Evolutionary conservation across 2,888 invertebrate genomes (phyloP).

Genomic region (Cryptus armator): DNA sequence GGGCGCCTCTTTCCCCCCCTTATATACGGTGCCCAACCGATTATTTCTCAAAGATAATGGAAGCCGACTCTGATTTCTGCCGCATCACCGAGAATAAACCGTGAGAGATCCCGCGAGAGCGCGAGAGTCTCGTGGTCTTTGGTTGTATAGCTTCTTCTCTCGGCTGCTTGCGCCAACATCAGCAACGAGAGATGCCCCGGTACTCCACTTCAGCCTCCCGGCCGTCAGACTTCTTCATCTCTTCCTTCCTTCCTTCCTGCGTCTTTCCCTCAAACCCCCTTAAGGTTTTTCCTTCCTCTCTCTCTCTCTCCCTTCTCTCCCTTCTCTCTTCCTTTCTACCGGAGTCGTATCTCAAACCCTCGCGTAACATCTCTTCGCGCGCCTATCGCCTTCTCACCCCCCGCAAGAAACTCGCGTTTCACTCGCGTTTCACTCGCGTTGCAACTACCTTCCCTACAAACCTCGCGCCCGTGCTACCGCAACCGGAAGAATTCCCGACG

Average conservation of each 20-base stretch:
- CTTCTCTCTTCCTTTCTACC: constrained; percentile 49
- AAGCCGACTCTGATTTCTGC: constrained; percentile 79
- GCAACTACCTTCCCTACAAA: not conserved
- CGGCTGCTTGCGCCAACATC: not conserved
- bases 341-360: constrained; percentile 45
- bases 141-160: too few species aligned
- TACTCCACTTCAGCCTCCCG: constrained; percentile 44
- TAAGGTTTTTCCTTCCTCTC: constrained; percentile 10
- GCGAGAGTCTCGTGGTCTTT: not conserved
- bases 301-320: constrained; percentile 35
- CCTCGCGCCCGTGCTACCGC: not conserved
- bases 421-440: not conserved
- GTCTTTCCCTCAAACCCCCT: constrained; percentile 19
- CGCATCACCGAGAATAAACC: constrained; percentile 77
- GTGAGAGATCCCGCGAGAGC: constrained; percentile 54
- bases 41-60: constrained; percentile 78
- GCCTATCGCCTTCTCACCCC: constrained; percentile 11
- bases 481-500: constrained; percentile 55
- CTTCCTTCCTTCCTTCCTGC: constrained; percentile 39
- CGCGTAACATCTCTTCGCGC: constrained; percentile 62
- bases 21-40: constrained; percentile 60
- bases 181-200: constrained; percentile 6
- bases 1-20: constrained; percentile 45
- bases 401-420: not conserved
- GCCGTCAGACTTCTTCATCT: constrained; percentile 61